Evolutionary conservation across 2,113 vertebrate genomes (phyloP), one percentile per base, ranked within the genome.

Genomic region (Zosterops lateralis): DNA sequence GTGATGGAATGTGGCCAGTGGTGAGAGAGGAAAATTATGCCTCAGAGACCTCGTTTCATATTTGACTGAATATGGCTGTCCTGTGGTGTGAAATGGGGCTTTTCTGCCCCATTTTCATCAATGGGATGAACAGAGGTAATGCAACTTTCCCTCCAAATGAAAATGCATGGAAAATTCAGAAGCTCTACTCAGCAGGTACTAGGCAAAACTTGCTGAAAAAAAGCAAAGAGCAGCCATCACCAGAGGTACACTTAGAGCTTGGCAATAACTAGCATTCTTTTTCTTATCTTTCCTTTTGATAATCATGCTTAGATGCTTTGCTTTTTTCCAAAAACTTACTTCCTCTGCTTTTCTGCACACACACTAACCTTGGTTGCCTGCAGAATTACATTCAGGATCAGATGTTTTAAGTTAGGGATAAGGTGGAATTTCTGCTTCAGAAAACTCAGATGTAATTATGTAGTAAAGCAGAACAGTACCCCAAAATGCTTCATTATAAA

Each of bases 391-490:
- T 64, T 82, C 26, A 78, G 15, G 50, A 82, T 50, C 14, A 75
- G 51, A 36, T 73, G 28, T 76, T 87, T 91, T 60, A 65, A 87
- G 29, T 72, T 79, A 95, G 44, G 17, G 9, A 21, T 70, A 89
- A 91, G 36, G 50, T 47, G 26, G 58, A 85, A 25, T 79, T 87
- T 78, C 67, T 92, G 42, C 34, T 88, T 85, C 85, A 76, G 71
- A 93, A 91, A 91, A 83, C 29, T 73, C 83, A 54, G 20, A 73
- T 68, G 73, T 73, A 93, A 50, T 71, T 87, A 62, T 3, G 5
- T 54, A 25, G 5, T 80, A 51, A 80, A 79, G 60, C 17, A 60
- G 47, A 85, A 56, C 42, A 89, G 74, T 83, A 80, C 6, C 12
- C 29, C 32, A 81, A 42, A 93, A 93, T 65, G 13, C 21, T 74